Conservation (phyloP, 30 jellyfish, hydroid and myxozoan genomes). For the Mastigias papua region DNA sequence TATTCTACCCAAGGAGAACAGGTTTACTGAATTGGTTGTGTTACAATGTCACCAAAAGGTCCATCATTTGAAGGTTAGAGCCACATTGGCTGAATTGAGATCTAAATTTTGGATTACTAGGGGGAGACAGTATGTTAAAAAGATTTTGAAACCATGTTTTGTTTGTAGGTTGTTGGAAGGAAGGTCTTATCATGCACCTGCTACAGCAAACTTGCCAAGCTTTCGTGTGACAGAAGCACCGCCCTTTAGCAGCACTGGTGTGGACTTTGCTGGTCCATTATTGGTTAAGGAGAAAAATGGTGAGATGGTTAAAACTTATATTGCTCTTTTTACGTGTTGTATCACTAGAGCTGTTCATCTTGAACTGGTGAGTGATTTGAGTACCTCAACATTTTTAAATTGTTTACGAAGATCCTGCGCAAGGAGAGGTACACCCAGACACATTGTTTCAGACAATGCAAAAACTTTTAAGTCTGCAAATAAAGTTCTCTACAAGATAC, state of each 20-base stretch:
- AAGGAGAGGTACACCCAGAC: constrained; percentile 12
- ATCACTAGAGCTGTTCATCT: constrained; percentile 63
- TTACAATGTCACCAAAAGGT: constrained; percentile 56
- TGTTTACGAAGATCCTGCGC: constrained; percentile 24
- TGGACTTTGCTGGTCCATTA: constrained; percentile 71
- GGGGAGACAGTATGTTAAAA: constrained; percentile 68
- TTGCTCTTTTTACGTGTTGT: constrained; percentile 39
- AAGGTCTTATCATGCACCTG: constrained; percentile 23
- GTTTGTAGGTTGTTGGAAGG: constrained; percentile 22
- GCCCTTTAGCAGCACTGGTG: constrained; percentile 48
- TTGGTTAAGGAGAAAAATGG: background rate
- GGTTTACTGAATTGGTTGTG: constrained; percentile 3
- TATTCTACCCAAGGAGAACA: constrained; percentile 35
- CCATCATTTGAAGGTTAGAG: constrained; percentile 31
- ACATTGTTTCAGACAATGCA: constrained; percentile 37
- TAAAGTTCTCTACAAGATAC: background rate
- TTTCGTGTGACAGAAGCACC: constrained; percentile 46
- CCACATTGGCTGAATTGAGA: constrained; percentile 52
- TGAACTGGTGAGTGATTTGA: constrained; percentile 19
- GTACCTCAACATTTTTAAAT: constrained; percentile 10
- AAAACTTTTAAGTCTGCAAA: constrained; percentile 25
- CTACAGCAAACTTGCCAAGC: constrained; percentile 55
- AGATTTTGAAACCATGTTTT: constrained; percentile 25
- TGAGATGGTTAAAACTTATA: constrained; percentile 36
- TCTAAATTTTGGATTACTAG: constrained; percentile 34